A percentile compares a stretch with the other conserved stretches of the same genome.
These are phyloP conservation scores for Lethenteron camtschaticum DNA, from an alignment of 2,113 vertebrate species.

Conservation along the genomic window DNA sequence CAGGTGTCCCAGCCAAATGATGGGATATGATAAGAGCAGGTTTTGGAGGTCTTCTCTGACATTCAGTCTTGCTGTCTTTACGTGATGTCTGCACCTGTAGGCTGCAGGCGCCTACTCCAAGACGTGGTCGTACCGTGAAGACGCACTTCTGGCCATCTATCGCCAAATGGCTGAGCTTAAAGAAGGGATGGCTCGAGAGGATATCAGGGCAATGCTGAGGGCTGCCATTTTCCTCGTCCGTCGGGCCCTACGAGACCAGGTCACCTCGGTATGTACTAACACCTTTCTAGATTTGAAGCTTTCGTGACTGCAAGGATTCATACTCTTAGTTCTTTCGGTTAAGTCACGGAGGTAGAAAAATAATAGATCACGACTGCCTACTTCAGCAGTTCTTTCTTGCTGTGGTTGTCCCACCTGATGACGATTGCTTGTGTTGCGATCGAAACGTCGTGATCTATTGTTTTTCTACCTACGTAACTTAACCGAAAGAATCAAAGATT, in stretches of 20 bases:
- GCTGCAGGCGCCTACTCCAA: conserved; percentile 65
- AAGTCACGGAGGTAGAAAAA: no score
- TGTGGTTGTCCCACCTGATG: no score
- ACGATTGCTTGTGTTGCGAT: no score
- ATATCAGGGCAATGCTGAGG: conserved; percentile 34
- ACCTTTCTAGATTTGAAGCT: neutral
- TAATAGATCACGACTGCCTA: no score
- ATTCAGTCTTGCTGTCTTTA: neutral
- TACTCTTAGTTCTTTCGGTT: no score
- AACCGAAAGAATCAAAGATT: no score
- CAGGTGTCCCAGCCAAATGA: no score
- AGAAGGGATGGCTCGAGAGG: conserved; percentile 31
- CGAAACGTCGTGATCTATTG: no score
- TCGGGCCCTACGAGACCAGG: conserved; percentile 45
- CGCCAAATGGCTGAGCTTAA: conserved; percentile 31
- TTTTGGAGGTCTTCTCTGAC: neutral
- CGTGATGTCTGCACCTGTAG: conserved; percentile 17
- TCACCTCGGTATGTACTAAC: conserved; percentile 40
- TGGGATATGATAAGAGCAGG: no score
- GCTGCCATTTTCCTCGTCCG: conserved; percentile 44
- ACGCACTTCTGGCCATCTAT: conserved; percentile 32
- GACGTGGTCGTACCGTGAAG: conserved; percentile 46
- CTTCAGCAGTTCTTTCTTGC: no score
- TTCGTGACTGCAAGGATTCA: no score
- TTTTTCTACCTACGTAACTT: no score